Conservation (phyloP, 1,140 invertebrate species). For the Meloidogyne exigua region DNA sequence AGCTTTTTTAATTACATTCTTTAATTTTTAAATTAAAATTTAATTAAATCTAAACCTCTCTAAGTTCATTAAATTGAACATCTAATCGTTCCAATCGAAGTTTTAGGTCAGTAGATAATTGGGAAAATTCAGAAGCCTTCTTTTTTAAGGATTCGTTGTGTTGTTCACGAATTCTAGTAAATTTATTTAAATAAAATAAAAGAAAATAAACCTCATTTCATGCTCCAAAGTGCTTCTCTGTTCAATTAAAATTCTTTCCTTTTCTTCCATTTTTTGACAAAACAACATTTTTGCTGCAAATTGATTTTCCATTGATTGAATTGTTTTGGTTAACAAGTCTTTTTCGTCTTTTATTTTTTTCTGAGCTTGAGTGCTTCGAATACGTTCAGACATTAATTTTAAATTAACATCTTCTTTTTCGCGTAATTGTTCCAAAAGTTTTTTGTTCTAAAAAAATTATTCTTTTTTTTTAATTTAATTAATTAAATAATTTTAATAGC, state of each 20-base stretch:
- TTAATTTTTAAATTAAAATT: conserved; percentile 65
- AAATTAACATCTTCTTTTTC: conserved; percentile 99
- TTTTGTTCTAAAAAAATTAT: conserved; percentile 96
- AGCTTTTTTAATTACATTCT: conserved; percentile 83
- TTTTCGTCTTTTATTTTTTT: conserved; percentile 46
- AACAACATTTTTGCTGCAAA: conserved; percentile 93
- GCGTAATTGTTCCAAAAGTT: conserved; percentile 87
- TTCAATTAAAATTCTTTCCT: conserved; percentile 87
- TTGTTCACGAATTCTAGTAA: conserved; percentile 76
- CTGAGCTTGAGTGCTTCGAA: conserved; percentile 42
- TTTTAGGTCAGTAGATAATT: conserved; percentile 93
- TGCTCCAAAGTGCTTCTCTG: conserved; percentile 89
- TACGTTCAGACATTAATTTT: conserved; percentile 90
- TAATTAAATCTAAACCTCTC: conserved; percentile 68
- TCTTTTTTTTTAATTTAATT: conserved; percentile 99
- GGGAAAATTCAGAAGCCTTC: conserved; percentile 87
- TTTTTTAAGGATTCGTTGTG: conserved; percentile 96
- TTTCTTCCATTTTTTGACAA: conserved; percentile 90
- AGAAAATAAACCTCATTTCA: conserved; percentile 64
- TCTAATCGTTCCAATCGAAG: conserved; percentile 80
- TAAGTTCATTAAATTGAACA: conserved; percentile 57
- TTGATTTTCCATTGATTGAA: conserved; percentile 67
- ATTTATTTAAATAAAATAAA: background rate
- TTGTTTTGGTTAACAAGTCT: conserved; percentile 40
- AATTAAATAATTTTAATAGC: too few relatives aligned